Percentiles rank a stretch among this genome's conserved stretches.
Evolutionary conservation across 2,113 vertebrate species (phyloP).

Genomic region (Osmerus mordax): DNA sequence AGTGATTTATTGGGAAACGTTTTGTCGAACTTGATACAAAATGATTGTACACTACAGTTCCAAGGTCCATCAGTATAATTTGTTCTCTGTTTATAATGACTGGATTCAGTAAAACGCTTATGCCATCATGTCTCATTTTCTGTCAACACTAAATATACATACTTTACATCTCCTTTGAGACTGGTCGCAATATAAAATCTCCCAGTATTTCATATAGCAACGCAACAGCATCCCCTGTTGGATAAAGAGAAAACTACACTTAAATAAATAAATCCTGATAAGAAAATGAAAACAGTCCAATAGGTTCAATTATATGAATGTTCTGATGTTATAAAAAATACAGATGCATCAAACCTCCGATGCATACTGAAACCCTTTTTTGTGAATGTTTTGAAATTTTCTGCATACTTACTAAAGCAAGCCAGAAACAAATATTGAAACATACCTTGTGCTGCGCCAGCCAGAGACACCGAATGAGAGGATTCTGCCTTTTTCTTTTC

Average conservation of each 20-base stretch:
- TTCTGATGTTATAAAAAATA: no score
- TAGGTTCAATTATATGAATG: neutral
- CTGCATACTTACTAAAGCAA: no score
- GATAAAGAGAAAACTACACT: neutral
- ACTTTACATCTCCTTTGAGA: neutral
- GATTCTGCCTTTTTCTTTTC: neutral
- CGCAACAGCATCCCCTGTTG: neutral
- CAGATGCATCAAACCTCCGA: no score
- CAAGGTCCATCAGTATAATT: neutral
- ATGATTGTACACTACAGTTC: constrained; percentile 26
- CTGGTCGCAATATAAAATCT: neutral
- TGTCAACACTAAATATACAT: neutral
- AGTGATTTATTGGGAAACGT: constrained; percentile 64
- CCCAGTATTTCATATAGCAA: neutral
- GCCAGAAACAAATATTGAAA: no score
- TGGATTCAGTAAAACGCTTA: neutral
- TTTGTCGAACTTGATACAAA: constrained; percentile 80
- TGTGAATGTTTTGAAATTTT: no score
- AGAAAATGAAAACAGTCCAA: neutral
- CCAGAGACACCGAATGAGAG: neutral
- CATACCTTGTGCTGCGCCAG: neutral
- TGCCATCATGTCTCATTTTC: neutral
- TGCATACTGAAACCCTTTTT: no score
- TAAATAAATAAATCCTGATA: neutral
- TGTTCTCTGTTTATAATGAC: neutral